Conservation (phyloP, 2,797 vertebrate genomes). For the Anableps anableps region DNA sequence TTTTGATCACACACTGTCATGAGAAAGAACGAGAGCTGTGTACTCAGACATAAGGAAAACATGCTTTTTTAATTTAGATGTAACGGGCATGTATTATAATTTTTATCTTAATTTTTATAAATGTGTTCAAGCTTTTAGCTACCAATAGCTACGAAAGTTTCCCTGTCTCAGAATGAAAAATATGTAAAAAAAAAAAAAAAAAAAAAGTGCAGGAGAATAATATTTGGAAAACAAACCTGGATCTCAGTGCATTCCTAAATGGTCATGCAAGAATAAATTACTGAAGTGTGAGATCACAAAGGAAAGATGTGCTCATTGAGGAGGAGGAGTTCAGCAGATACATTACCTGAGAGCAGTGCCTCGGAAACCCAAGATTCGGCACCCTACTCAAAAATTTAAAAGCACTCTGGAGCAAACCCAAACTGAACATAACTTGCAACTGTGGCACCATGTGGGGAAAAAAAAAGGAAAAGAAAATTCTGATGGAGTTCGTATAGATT, state of each 20-base stretch:
- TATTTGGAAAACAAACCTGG: no score
- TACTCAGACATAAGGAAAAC: slow-evolving; percentile 11
- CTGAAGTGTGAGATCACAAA: neutral
- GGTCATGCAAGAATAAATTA: neutral
- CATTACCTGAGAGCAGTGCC: neutral
- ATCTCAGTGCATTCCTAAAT: neutral
- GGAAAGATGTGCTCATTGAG: neutral
- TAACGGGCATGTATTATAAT: neutral
- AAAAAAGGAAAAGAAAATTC: neutral
- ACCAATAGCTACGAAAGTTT: neutral
- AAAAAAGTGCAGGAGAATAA: neutral
- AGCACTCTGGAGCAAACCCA: neutral
- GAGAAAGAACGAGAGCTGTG: slow-evolving; percentile 22
- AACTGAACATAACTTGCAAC: neutral
- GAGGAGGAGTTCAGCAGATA: neutral
- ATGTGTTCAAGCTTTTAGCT: neutral
- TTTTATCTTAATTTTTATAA: neutral
- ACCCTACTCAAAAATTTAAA: neutral
- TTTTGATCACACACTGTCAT: slow-evolving; percentile 46
- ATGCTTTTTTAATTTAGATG: neutral
- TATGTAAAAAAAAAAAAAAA: neutral
- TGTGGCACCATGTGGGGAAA: neutral
- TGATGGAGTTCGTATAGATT: neutral
- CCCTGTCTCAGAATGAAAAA: no score
- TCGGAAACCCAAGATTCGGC: no score